Base-by-base conservation (phyloP, 2,113 vertebrate species). In the Pelusios castaneus region DNA sequence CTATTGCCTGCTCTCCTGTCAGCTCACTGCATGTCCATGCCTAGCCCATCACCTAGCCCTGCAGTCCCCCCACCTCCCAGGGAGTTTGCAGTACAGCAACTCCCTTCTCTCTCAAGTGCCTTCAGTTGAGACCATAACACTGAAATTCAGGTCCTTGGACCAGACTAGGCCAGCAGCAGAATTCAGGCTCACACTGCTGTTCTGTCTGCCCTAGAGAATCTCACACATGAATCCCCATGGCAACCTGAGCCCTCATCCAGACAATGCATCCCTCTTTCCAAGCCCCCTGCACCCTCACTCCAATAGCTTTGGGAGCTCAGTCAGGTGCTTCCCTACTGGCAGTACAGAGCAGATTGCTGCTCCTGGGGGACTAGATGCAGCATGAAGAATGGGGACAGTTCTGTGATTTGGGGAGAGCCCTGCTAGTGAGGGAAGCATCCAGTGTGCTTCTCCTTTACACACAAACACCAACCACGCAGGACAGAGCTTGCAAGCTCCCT, bases 261-360 rank as follows among this genome's bases (percentile, higher is more conserved):
- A 52, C 51, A 16, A 52, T 52, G 1, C 6, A 3, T 11, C n/a
- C 34, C 2, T 24, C 7, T 82, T 16, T 55, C 10, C 27, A 10
- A 14, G 5, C 79, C 24, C 3, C 17, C 45, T 2, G 4, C 34
- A 34, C 17, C 60, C 41, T 27, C 51, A 41, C 2, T 0, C 19
- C 54, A 17, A 54, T 83, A 31, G 10, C 60, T 22, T 21, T 70
- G n/a, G n/a, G 21, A 19, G 63, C n/a, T 31, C n/a, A 79, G 55
- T 27, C 52, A 25, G 25, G 13, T 24, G 29, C 45, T 25, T 21
- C 2, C 80, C 11, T 21, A 14, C 21, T 45, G 41, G 63, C 14
- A 13, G 70, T 13, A 22, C 45, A 78, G 21, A 16, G 43, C 38
- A 47, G 21, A 8, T 22, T 45, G 76, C 41, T 24, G 14, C 21